Conservation (phyloP, 2,888 invertebrate species). For the Halictus ligatus region DNA sequence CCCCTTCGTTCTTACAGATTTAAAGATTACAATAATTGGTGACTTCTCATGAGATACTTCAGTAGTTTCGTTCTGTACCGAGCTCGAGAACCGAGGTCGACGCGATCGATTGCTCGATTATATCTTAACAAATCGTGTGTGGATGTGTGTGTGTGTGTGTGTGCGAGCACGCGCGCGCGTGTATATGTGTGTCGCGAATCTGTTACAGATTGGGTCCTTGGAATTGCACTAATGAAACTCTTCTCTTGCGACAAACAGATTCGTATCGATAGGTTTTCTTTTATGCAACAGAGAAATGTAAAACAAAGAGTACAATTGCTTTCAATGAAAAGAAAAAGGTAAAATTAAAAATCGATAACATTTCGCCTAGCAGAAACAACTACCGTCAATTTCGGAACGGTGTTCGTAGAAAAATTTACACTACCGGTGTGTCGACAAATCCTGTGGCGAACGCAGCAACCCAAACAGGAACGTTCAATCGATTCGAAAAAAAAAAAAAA, state of each 20-base stretch:
- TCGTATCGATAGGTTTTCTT: not conserved
- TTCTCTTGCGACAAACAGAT: not conserved
- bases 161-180: not conserved
- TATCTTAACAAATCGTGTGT: not conserved
- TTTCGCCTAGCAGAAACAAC: not conserved
- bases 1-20: constrained; percentile 67
- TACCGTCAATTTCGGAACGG: not conserved
- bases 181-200: not conserved
- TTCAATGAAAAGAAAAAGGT: not conserved
- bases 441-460: not conserved
- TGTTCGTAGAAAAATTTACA: not conserved
- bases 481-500: not conserved
- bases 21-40: constrained; percentile 79
- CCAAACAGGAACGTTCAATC: not conserved
- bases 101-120: constrained; percentile 31
- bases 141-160: no score
- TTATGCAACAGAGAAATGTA: not conserved
- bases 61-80: constrained; percentile 75
- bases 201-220: not conserved
- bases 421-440: not conserved
- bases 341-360: not conserved
- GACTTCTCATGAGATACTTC: constrained; percentile 79
- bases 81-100: constrained; percentile 67
- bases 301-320: not conserved
- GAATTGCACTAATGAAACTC: not conserved